Evolutionary conservation across 2,888 invertebrate genomes (phyloP).

Genomic region (Polydrusus cervinus): DNA sequence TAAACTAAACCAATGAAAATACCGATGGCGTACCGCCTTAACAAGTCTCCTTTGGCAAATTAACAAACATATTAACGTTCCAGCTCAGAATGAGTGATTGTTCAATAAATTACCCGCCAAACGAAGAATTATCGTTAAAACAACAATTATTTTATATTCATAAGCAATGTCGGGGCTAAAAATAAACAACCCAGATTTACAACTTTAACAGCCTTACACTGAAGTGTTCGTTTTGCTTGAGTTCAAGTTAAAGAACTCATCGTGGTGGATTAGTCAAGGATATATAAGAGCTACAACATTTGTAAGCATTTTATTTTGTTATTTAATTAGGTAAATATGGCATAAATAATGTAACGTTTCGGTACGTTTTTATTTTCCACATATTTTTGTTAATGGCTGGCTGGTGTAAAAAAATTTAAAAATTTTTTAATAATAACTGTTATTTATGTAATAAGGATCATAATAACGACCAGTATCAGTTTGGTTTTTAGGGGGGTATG

Average conservation of each 20-base stretch:
- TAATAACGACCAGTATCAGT: too few species aligned
- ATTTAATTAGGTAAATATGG: too few species aligned
- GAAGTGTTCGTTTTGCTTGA: conserved; percentile 14
- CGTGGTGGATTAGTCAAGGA: conserved; percentile 7
- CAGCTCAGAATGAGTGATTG: conserved; percentile 39
- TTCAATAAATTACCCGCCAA: conserved; percentile 40
- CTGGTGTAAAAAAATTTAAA: too few species aligned
- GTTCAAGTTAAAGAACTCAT: conserved; percentile 23
- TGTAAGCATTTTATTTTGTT: too few species aligned
- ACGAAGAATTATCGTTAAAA: conserved; percentile 42
- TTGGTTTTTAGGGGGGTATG: too few species aligned
- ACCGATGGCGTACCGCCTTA: conserved; percentile 1
- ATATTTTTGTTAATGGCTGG: too few species aligned
- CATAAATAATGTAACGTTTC: too few species aligned
- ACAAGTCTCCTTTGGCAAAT: conserved; percentile 38
- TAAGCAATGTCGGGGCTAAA: conserved; percentile 41
- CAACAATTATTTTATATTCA: conserved; percentile 48
- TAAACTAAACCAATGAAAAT: conserved; percentile 3
- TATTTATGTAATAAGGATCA: too few species aligned
- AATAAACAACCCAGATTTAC: conserved; percentile 43
- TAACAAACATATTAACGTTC: conserved; percentile 45
- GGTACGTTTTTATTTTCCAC: too few species aligned
- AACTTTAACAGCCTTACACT: neutral
- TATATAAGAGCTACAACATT: conserved; percentile 2
- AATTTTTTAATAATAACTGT: too few species aligned